Base-by-base conservation (phyloP, 2,888 invertebrate species). In the Lasiommata megera region DNA sequence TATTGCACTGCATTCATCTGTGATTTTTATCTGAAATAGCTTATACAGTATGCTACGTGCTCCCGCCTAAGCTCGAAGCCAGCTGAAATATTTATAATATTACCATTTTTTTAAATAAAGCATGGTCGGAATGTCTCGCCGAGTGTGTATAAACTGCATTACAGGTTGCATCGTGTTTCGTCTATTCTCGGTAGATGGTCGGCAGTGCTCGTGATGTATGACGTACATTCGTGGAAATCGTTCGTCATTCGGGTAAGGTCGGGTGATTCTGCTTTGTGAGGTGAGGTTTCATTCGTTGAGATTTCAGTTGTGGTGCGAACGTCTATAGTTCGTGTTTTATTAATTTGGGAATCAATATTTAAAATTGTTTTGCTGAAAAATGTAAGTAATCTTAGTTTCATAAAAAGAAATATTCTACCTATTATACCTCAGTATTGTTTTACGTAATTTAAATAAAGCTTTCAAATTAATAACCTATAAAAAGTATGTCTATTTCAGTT, bases 301-400 rank as follows among this genome's bases (percentile, higher is more conserved):
- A 16, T 31, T 29, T 17, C 46, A 40, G 55, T 41, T 23, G 51
- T 47, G 12, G 51, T 52, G 12, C 47, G 23, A 41, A 52, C 59
- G 51, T 41, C 14, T 41, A 7, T 5, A 37, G 12, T 36, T 28
- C 37, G 11, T 9, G 43, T 23, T 12, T 11, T 7, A n/a, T 9
- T 40, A 23, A 17, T 14, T 17, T 50, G 14, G 23, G 23, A 52
- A 47, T 38, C 6, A 28, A 16, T 41, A 41, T 28, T 51, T 47
- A 16, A 56, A 54, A 47, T 54, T 57, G 43, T 44, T 51, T 46
- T 12, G 48, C 16, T 51, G 40, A 54, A 36, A 57, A 37, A 51
- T 14, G 60, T 61, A 28, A 61, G 60, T 61, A 51, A 11, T n/a
- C 17, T 44, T 11, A 11, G 34, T 11, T 11, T 34, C 12, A 14